Conservation (phyloP, 2,113 vertebrate species). For the Eudyptes chrysolophus region DNA sequence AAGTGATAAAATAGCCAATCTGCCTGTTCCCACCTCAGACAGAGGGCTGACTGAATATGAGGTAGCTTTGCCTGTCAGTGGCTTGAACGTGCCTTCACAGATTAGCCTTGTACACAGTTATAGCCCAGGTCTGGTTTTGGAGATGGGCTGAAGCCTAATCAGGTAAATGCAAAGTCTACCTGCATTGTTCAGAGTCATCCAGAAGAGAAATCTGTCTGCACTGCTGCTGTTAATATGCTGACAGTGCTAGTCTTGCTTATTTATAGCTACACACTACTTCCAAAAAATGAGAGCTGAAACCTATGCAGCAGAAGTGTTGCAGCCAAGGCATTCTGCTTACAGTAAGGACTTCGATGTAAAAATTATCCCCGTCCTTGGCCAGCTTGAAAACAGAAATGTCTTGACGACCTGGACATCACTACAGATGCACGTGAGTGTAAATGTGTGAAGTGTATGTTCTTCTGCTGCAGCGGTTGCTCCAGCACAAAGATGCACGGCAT, state of each 20-base stretch:
- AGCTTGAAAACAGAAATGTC: neutral
- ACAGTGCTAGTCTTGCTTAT: neutral
- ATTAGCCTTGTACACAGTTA: neutral
- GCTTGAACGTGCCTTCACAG: neutral
- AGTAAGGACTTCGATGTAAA: neutral
- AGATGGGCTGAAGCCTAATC: neutral
- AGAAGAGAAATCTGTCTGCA: neutral
- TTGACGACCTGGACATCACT: neutral
- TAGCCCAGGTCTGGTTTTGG: neutral
- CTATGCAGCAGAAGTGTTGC: neutral
- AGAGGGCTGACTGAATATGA: neutral
- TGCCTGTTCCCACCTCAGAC: neutral
- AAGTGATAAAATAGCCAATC: neutral
- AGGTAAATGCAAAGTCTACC: neutral
- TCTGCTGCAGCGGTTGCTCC: neutral
- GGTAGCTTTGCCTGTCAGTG: neutral
- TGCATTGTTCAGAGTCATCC: neutral
- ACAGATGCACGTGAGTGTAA: neutral
- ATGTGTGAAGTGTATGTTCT: neutral
- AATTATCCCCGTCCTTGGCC: neutral
- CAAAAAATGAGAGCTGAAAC: neutral
- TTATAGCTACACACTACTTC: neutral
- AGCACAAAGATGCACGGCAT: neutral
- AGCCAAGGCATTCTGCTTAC: neutral
- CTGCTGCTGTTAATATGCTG: neutral